Conservation (phyloP, 2,888 invertebrate species). For the Melanostoma scalare region DNA sequence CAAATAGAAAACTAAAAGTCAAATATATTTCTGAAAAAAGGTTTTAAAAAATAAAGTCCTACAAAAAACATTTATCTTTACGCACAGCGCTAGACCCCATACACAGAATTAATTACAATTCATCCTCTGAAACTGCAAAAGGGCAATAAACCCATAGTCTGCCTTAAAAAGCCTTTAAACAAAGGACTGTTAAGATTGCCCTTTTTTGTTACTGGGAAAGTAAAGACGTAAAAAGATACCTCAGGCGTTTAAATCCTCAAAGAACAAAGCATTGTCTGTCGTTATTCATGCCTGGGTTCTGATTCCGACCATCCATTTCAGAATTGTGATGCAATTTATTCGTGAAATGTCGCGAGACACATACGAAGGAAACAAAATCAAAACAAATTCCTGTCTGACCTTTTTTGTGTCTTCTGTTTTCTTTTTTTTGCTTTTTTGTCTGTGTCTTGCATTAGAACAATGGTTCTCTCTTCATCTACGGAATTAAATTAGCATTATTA, state of each 20-base stretch:
- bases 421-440: too few relatives aligned
- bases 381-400: conserved; percentile 44
- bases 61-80: neutral
- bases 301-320: neutral
- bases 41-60: too few relatives aligned
- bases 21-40: too few relatives aligned
- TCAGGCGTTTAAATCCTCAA: conserved; percentile 29
- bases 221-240: neutral
- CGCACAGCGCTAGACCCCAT: neutral
- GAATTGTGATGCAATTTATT: conserved; percentile 44
- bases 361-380: conserved; percentile 25
- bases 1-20: too few relatives aligned
- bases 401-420: conserved; percentile 34
- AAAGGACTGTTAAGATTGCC: conserved; percentile 22
- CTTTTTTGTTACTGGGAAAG: neutral
- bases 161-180: conserved; percentile 13
- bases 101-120: neutral
- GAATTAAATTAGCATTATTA: conserved; percentile 60
- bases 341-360: conserved; percentile 34
- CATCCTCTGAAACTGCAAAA: conserved; percentile 30
- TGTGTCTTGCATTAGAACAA: conserved; percentile 46
- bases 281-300: conserved; percentile 7
- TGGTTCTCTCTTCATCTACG: conserved; percentile 46
- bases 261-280: conserved; percentile 39
- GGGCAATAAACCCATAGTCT: conserved; percentile 56